These are phyloP conservation scores for Cinclus mexicanus DNA, from an alignment of 2,113 vertebrate genomes.

Conservation along the genomic window DNA sequence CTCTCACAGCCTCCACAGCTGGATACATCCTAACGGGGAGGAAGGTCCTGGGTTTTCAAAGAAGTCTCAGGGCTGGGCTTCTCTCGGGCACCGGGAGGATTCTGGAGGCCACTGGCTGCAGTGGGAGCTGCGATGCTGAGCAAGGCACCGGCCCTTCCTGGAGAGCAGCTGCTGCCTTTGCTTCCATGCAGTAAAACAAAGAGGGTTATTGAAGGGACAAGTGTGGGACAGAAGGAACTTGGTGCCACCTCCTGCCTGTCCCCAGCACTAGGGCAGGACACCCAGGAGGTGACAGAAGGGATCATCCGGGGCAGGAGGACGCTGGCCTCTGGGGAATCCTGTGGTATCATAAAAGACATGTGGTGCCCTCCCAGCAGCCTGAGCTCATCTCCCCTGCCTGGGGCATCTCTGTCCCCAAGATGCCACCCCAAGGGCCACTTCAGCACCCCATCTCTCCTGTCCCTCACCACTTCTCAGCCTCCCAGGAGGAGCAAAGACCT, in stretches of 20 bases:
- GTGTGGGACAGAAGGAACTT: not conserved
- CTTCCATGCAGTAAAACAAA: not conserved
- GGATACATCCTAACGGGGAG: accelerated
- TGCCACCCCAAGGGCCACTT: not conserved
- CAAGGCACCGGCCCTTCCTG: not conserved
- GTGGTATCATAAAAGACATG: accelerated
- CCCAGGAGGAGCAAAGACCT: not conserved
- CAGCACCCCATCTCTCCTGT: too few species aligned
- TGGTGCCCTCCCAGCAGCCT: accelerated
- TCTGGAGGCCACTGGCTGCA: not conserved
- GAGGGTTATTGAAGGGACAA: not conserved
- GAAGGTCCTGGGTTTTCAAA: accelerated
- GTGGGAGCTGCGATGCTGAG: not conserved
- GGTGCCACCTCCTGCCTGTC: not conserved
- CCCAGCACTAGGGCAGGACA: not conserved
- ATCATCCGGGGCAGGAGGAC: not conserved
- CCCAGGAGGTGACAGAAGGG: not conserved
- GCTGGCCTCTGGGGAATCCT: not conserved
- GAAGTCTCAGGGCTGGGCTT: not conserved
- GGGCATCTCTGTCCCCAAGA: not conserved
- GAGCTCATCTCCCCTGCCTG: not conserved
- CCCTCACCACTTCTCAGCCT: not conserved
- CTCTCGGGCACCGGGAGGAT: not conserved
- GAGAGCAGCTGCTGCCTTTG: not conserved
- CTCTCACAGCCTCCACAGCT: not conserved